Evolutionary conservation across 2,888 invertebrate genomes (phyloP), one percentile per base, ranked within the genome.

Genomic region (Philopedon plagiatum): DNA sequence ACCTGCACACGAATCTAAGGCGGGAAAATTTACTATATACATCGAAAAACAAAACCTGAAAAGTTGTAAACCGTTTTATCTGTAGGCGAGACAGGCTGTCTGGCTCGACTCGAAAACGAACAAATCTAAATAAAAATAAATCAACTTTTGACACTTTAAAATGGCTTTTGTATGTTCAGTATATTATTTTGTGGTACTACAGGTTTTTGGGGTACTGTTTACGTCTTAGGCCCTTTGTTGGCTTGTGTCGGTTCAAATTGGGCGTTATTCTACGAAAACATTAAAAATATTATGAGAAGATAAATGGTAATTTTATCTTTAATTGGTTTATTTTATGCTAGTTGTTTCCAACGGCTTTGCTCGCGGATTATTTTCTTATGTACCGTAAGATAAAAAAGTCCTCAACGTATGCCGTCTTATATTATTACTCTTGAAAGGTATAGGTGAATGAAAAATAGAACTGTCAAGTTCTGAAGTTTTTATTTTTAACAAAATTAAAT

Each of bases 91-190:
- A 67, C 67, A 67, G 19, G 58, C 67, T 67, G 67, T 67, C 67
- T 67, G 67, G 51, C 5, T 51, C 19, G 60, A 19, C 18, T 23
- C 18, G n/a, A 57, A 32, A 66, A 26, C 15, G 60, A 61, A 41
- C 60, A 61, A 61, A 60, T 60, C 67, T 60, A 67, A 67, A 67
- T 67, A 67, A 60, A 64, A 67, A 67, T 67, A 67, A 67, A 67
- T 67, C 67, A 60, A 60, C 37, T 67, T 67, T 67, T 67, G 67
- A 67, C 67, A 60, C 49, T 60, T 60, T 46, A n/a, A 60, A 67
- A 67, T 60, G 60, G 67, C 37, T 67, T 60, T 62, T 60, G 49
- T 46, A 46, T 44, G 58, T 61, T 39, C 29, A 44, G 60, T 61
- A 41, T 49, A 41, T 67, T 58, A 67, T 67, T 67, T 46, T 51